A percentile compares a stretch with the other conserved stretches of the same genome.
Conservation (phyloP, 2,113 vertebrate genomes). For the Phylloscopus trochilus region DNA sequence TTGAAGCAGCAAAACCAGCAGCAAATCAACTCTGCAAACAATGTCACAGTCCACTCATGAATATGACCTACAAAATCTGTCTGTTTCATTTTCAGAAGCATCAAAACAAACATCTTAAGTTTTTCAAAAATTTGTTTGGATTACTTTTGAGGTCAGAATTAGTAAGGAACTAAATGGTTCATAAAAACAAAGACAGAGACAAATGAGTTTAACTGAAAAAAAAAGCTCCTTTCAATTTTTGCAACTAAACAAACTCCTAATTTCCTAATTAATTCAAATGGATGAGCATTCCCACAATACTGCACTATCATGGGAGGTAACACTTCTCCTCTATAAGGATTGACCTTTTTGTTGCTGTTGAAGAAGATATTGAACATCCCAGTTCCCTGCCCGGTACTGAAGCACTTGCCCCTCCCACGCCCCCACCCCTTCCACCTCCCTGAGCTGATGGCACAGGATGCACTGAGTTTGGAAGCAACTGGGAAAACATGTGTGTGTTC, state of each 20-base stretch:
- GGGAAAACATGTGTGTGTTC: background rate
- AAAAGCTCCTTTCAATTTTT: background rate
- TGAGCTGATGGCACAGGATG: background rate
- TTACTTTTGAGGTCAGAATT: background rate
- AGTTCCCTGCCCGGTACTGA: accelerated
- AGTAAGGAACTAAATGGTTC: background rate
- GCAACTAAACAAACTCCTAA: background rate
- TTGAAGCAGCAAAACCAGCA: background rate
- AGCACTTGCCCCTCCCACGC: background rate
- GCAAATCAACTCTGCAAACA: background rate
- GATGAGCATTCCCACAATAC: background rate
- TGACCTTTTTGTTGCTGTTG: background rate
- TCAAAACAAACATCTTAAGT: background rate
- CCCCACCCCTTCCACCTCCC: background rate
- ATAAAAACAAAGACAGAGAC: background rate
- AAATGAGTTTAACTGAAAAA: background rate
- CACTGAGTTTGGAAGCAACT: background rate
- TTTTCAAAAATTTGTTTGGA: background rate
- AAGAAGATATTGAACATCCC: background rate
- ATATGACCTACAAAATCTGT: background rate
- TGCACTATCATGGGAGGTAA: background rate
- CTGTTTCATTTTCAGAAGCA: background rate
- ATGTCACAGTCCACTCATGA: background rate
- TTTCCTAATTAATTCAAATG: background rate
- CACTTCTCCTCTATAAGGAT: background rate